Evolutionary conservation across 23 tunicate species (phyloP).

Genomic region (Ascidia mentula): DNA sequence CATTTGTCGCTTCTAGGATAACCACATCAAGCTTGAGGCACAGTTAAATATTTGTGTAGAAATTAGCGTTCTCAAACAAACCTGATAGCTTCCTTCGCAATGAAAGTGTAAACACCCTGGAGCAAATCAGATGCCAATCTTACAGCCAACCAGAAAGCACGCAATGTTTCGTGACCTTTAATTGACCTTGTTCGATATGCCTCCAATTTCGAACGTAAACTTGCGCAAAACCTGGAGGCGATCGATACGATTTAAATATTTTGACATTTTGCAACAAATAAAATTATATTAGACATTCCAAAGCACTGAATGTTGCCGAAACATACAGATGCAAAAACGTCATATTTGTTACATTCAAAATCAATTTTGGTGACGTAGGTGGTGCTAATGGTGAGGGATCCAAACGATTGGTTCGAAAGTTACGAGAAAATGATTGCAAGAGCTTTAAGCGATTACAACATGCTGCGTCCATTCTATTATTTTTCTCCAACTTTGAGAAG

Average conservation of each 20-base stretch:
- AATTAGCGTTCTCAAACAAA: background rate
- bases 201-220: too few relatives aligned
- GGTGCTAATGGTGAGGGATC: constrained; percentile 12
- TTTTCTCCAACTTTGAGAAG: constrained; percentile 27
- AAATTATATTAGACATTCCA: too few relatives aligned
- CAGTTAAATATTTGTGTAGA: background rate
- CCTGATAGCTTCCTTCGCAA: background rate
- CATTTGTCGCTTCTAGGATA: too few relatives aligned
- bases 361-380: constrained; percentile 25
- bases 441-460: background rate
- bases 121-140: background rate
- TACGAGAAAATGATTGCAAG: constrained; percentile 18
- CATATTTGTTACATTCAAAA: too few relatives aligned
- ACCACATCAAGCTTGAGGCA: too few relatives aligned
- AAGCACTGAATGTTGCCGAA: too few relatives aligned
- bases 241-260: too few relatives aligned
- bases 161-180: background rate
- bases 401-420: constrained; percentile 32
- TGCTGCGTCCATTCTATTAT: constrained; percentile 7
- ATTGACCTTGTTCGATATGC: background rate
- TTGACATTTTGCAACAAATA: too few relatives aligned
- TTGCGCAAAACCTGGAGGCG: too few relatives aligned
- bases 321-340: too few relatives aligned
- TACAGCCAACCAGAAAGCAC: background rate
- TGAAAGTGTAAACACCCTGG: background rate